Base-by-base conservation (phyloP, 2,797 vertebrate species). In the Enteromius thamalakanensis region DNA sequence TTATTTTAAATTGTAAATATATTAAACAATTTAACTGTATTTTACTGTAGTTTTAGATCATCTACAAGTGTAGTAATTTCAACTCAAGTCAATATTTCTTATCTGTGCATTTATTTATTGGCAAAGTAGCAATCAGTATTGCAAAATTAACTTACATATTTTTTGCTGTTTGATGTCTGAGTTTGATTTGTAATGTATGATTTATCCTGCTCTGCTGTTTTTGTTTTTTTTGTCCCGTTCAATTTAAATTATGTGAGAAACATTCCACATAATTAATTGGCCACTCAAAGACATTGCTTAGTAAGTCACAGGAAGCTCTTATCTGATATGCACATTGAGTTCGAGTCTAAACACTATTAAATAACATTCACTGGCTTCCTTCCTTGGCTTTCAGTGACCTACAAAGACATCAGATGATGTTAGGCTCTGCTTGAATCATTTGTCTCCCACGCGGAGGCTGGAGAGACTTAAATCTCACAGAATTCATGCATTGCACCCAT, bases 401-500 rank as follows among this genome's bases (percentile, higher is more conserved):
- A 45, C 40, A 80, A 62, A 53, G 37, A 51, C 69, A 82, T 64
- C 23, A 62, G 40, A 58, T 81, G 45, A 80, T 47, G 15, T 29
- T 51, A 71, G n/a, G 21, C 32, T 79, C 23, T 29, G 64, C 62
- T 77, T 60, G 4, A 77, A 79, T 67, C 64, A 82, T 79, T 81
- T 71, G 51, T 85, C 67, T 53, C 80, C 70, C 19, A 19, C 32
- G 51, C 60, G 1, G 34, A 65, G 40, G 58, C 45, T 51, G 32
- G 14, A 40, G 34, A 42, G 45, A 76, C 10, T 42, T 60, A 47
- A 79, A 75, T 42, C 42, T 53, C 37, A 11, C n/a, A 6, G n/a
- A 40, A 85, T 76, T 60, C 70, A 76, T 76, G 60, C 79, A 70
- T 68, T 6, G 51, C 37, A 34, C 45, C 34, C 34, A 64, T 71